phyloP scores from a whole-genome alignment of 2,797 vertebrate species.

The Darevskia mixta region DNA sequence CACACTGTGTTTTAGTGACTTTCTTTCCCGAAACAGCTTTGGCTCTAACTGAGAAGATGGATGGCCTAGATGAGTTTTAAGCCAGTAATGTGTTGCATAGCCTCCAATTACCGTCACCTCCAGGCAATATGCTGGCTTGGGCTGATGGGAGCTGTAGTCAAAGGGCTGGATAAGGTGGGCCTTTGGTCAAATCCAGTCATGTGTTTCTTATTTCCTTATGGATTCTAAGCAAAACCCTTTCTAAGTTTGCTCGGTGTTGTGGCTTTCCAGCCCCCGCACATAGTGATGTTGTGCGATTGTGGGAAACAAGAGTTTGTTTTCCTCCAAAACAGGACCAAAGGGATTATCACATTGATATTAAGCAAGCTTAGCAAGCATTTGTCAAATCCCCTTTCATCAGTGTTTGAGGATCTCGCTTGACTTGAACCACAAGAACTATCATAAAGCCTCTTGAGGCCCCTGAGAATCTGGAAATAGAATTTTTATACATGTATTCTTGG shows the following conservation, averaged over 20 bases:
- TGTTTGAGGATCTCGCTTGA: background rate
- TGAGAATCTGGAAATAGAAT: constrained; percentile 25
- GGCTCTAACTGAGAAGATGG: too few species aligned
- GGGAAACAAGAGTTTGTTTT: background rate
- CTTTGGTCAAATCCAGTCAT: background rate
- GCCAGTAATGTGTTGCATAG: too few species aligned
- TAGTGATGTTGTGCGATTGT: background rate
- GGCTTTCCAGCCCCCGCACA: too few species aligned
- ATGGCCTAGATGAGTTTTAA: too few species aligned
- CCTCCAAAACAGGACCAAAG: background rate
- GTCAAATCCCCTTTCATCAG: background rate
- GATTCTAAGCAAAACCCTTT: background rate
- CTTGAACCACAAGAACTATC: background rate
- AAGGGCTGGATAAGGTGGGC: background rate
- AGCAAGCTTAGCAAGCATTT: constrained; percentile 18
- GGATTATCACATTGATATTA: constrained; percentile 7
- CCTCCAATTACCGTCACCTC: too few species aligned
- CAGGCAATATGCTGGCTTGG: too few species aligned
- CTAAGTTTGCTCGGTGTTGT: background rate
- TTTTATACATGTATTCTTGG: constrained; percentile 29
- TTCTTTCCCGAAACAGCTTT: too few species aligned
- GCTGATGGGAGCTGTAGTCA: too few species aligned
- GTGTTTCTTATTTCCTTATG: background rate
- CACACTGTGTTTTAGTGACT: too few species aligned
- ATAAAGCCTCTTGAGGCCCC: background rate